These are phyloP conservation scores for Elymnias hypermnestra DNA, from an alignment of 1,140 invertebrate genomes.

Conservation along the genomic window DNA sequence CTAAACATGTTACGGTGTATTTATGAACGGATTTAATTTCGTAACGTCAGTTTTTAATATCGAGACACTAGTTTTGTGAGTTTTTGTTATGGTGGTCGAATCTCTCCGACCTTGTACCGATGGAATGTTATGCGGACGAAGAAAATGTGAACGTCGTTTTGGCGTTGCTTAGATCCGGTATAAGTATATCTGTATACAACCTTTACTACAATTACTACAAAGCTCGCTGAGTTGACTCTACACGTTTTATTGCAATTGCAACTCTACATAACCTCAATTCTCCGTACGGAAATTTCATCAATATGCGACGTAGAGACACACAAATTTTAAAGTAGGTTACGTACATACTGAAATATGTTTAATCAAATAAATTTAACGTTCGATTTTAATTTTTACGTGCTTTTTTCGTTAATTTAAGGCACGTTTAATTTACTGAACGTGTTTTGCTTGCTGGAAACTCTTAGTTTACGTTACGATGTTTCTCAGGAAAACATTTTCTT, in stretches of 20 bases:
- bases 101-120: slow-evolving; percentile 34
- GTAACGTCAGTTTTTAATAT: slow-evolving; percentile 22
- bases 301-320: too few relatives aligned
- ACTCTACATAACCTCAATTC: not conserved
- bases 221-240: not conserved
- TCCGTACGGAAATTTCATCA: not conserved
- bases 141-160: slow-evolving; percentile 34
- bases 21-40: slow-evolving; percentile 38
- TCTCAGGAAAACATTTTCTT: too few relatives aligned
- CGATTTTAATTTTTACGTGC: too few relatives aligned
- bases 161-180: slow-evolving; percentile 32
- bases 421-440: too few relatives aligned
- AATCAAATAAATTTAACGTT: too few relatives aligned
- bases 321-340: too few relatives aligned
- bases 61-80: slow-evolving; percentile 2
- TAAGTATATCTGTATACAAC: slow-evolving; percentile 11
- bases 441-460: too few relatives aligned
- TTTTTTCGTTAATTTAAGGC: too few relatives aligned
- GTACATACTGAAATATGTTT: too few relatives aligned
- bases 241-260: not conserved
- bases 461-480: too few relatives aligned
- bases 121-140: slow-evolving; percentile 33
- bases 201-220: slow-evolving; percentile 7
- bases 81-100: slow-evolving; percentile 26
- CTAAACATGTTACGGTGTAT: slow-evolving; percentile 27